Conservation (phyloP, 2,888 invertebrate species). For the Eristalinus aeneus region DNA sequence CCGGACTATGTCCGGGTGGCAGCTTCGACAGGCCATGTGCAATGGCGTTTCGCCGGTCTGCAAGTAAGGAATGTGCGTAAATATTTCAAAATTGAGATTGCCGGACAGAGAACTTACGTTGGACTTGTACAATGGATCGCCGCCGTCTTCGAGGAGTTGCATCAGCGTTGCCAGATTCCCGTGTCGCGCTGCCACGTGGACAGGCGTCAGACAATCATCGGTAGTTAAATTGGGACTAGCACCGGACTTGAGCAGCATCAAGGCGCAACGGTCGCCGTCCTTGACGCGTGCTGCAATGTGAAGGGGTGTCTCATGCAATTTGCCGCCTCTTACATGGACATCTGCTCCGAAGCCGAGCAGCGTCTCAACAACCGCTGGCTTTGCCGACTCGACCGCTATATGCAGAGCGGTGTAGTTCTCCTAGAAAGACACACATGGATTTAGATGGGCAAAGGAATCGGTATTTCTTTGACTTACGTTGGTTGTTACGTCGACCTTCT, state of each 20-base stretch:
- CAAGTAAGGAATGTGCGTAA: not conserved
- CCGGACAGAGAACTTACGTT: conserved; percentile 84
- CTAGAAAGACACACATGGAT: conserved; percentile 80
- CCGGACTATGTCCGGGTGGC: conserved; percentile 91
- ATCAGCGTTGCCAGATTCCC: conserved; percentile 94
- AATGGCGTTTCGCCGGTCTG: conserved; percentile 97
- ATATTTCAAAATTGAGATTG: not conserved
- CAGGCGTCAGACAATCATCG: conserved; percentile 97
- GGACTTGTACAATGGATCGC: conserved; percentile 94
- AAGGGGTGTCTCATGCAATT: conserved; percentile 94
- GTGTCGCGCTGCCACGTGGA: conserved; percentile 96
- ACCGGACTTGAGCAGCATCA: conserved; percentile 98
- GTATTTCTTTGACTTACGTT: conserved; percentile 84
- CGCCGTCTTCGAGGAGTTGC: conserved; percentile 95
- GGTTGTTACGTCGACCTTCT: conserved; percentile 96
- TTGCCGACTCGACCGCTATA: conserved; percentile 96
- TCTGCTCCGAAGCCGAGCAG: conserved; percentile 98
- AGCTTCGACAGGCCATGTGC: conserved; percentile 94
- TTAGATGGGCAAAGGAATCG: not conserved
- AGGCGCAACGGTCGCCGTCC: conserved; percentile 95
- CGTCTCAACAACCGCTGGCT: conserved; percentile 97
- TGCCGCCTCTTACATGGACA: conserved; percentile 96
- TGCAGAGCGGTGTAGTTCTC: conserved; percentile 99
- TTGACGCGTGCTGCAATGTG: conserved; percentile 98
- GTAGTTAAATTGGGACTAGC: conserved; percentile 97